phyloP scores from a whole-genome alignment of 2,797 vertebrate genomes.

The Platyrinchus mystaceus region DNA sequence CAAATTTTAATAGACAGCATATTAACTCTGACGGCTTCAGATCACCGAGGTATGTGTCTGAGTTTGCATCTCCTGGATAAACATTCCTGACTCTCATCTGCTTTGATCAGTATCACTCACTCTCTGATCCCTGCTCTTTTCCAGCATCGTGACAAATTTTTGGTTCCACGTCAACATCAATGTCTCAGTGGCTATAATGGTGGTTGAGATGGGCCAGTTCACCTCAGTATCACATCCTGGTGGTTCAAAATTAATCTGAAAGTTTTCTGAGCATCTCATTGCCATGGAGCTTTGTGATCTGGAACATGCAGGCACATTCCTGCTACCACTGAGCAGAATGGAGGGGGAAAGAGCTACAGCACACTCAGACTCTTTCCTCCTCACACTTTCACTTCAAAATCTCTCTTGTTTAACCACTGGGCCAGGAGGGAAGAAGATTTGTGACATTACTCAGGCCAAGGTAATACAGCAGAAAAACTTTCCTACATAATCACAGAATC shows the following conservation, averaged over 20 bases:
- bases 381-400: not conserved
- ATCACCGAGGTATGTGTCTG: not conserved
- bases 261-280: not conserved
- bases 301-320: not conserved
- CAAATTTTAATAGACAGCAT: slow-evolving; percentile 62
- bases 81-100: slow-evolving; percentile 59
- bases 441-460: not conserved
- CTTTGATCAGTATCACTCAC: slow-evolving; percentile 63
- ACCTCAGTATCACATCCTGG: not conserved
- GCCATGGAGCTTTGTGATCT: not conserved
- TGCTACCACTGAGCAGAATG: not conserved
- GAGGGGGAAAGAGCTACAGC: not conserved
- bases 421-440: not conserved
- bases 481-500: not conserved
- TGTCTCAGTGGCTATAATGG: not conserved
- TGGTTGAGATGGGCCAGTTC: not conserved
- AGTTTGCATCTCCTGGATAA: slow-evolving; percentile 19
- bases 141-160: not conserved
- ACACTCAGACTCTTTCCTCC: not conserved
- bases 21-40: slow-evolving; percentile 47
- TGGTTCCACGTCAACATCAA: not conserved
- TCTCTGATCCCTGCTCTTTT: not conserved
- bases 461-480: not conserved
- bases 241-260: not conserved
- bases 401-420: not conserved